A percentile compares a stretch with the other conserved stretches of the same genome.
These are phyloP conservation scores for Steinernema carpocapsae DNA, from an alignment of 2,888 invertebrate species.

Conservation along the genomic window DNA sequence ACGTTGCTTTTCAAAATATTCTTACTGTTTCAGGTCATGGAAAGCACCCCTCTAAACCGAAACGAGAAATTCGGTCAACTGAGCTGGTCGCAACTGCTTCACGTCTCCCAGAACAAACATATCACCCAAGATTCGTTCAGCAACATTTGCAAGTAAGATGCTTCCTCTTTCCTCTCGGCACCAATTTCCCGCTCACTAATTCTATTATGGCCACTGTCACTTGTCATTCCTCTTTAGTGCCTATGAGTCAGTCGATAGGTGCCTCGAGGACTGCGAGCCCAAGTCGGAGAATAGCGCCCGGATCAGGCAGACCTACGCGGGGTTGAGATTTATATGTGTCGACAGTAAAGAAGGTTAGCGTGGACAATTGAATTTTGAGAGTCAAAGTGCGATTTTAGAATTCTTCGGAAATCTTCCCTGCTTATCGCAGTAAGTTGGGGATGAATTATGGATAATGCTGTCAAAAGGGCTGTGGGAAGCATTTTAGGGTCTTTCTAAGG, in stretches of 20 bases:
- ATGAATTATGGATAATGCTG: slow-evolving; percentile 3
- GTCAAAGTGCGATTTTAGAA: slow-evolving; percentile 41
- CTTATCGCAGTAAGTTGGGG: slow-evolving; percentile 45
- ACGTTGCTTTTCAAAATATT: too few relatives aligned
- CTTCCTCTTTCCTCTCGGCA: too few relatives aligned
- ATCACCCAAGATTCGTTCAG: slow-evolving; percentile 42
- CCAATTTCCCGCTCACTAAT: neutral
- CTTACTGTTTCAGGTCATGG: slow-evolving; percentile 32
- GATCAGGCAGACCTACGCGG: slow-evolving; percentile 50
- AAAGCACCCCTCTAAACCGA: slow-evolving; percentile 36
- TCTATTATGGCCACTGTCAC: slow-evolving; percentile 2
- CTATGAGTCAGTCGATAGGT: slow-evolving; percentile 50
- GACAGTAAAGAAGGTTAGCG: slow-evolving; percentile 46
- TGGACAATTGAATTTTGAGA: neutral
- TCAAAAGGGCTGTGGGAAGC: neutral
- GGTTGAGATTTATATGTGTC: slow-evolving; percentile 51
- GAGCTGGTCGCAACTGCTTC: slow-evolving; percentile 36
- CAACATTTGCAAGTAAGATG: slow-evolving; percentile 41
- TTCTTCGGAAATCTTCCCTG: slow-evolving; percentile 49
- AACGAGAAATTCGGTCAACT: slow-evolving; percentile 17
- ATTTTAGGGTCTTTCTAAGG: neutral
- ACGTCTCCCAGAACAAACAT: slow-evolving; percentile 37
- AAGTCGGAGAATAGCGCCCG: slow-evolving; percentile 34
- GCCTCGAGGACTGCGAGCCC: slow-evolving; percentile 49
- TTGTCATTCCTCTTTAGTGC: too few relatives aligned